phyloP scores from a whole-genome alignment of 2,797 vertebrate species.

The Sitta carolinensis region DNA sequence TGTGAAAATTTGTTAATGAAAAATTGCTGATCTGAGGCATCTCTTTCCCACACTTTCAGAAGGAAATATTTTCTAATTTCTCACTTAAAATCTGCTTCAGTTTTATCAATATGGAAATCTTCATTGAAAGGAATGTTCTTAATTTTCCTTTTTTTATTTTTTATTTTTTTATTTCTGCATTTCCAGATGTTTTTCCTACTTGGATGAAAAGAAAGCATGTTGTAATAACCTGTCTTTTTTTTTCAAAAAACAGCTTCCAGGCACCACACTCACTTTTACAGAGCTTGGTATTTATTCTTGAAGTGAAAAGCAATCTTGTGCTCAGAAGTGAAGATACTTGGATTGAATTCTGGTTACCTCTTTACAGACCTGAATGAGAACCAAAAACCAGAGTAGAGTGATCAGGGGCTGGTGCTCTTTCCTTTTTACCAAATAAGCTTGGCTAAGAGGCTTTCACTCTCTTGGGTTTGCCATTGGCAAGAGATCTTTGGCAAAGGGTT shows the following conservation, averaged over 20 bases:
- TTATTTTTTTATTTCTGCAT: neutral
- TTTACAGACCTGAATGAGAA: neutral
- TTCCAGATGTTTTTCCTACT: neutral
- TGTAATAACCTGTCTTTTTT: neutral
- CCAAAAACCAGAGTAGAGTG: neutral
- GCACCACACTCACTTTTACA: neutral
- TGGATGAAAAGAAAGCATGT: neutral
- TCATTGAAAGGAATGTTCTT: neutral
- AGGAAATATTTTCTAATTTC: neutral
- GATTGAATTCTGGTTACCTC: neutral
- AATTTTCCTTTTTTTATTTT: neutral
- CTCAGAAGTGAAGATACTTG: neutral
- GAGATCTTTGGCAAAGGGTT: neutral
- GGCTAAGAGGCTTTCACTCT: neutral
- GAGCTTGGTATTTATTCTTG: neutral
- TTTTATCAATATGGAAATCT: neutral
- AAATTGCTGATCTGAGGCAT: neutral
- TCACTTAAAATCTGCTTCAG: neutral
- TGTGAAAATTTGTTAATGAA: neutral
- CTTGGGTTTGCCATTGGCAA: neutral
- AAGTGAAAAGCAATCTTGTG: neutral
- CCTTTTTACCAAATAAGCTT: neutral
- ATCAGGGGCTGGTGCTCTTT: neutral
- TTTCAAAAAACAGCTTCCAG: neutral
- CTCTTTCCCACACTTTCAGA: neutral